These are phyloP conservation scores for Cardiocondyla obscurior DNA, from an alignment of 1,140 invertebrate genomes.

Conservation along the genomic window DNA sequence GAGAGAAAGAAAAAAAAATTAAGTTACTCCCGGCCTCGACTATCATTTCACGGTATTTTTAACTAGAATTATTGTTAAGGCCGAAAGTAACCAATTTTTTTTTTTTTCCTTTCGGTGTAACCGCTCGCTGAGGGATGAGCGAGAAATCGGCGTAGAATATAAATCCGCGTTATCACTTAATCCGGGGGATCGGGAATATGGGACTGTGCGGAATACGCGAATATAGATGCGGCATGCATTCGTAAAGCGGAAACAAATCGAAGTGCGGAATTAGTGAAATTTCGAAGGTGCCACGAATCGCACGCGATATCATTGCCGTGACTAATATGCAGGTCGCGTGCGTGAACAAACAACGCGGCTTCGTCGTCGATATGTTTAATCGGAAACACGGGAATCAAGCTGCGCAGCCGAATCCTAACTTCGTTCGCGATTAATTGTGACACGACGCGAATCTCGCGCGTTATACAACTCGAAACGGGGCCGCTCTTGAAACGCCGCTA, in stretches of 20 bases:
- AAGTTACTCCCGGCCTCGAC: too few species aligned
- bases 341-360: conserved; percentile 24
- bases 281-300: conserved; percentile 4
- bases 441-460: not conserved
- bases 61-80: too few species aligned
- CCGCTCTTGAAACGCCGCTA: too few species aligned
- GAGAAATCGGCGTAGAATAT: not conserved
- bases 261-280: conserved; percentile 14
- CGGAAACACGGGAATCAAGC: conserved; percentile 8
- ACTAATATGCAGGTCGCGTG: not conserved
- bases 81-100: too few species aligned
- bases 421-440: conserved; percentile 19
- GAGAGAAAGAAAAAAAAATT: too few species aligned
- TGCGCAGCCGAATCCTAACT: conserved; percentile 40
- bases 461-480: not conserved
- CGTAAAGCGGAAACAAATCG: conserved; percentile 21
- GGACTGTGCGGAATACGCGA: conserved; percentile 14
- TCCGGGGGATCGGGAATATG: not conserved
- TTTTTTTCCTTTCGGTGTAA: too few species aligned
- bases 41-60: too few species aligned
- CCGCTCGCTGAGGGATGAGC: not conserved
- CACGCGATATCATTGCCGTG: not conserved
- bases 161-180: conserved; percentile 38
- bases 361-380: conserved; percentile 31
- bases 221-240: conserved; percentile 2